Conservation (phyloP, 2,797 vertebrate species). For the Meda fulgida region DNA sequence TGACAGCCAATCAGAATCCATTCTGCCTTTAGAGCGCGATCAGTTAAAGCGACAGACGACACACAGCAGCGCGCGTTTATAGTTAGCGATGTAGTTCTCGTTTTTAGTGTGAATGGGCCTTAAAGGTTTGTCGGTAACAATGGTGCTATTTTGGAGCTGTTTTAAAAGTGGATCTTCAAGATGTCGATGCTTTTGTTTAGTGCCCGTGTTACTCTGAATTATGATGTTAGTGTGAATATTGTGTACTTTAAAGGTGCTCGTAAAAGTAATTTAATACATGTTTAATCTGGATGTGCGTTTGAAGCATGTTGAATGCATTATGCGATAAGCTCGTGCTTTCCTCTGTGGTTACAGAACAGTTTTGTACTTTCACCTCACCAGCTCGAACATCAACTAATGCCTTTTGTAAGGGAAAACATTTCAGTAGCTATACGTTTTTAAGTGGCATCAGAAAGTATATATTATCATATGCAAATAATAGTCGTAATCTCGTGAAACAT, state of each 20-base stretch:
- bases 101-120: not conserved
- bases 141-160: conserved; percentile 39
- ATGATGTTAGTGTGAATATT: conserved; percentile 1
- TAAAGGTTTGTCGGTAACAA: not conserved
- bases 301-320: not conserved
- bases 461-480: not conserved
- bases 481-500: not conserved
- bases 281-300: not conserved
- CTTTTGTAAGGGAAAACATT: conserved; percentile 31
- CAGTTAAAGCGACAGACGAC: not conserved
- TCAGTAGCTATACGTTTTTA: not conserved
- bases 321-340: not conserved
- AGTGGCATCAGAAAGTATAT: not conserved
- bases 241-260: conserved; percentile 36
- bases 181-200: not conserved
- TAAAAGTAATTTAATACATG: not conserved
- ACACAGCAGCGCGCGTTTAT: not conserved
- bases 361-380: conserved; percentile 7
- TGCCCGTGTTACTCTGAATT: conserved; percentile 13
- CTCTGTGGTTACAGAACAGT: conserved; percentile 25
- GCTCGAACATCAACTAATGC: not conserved
- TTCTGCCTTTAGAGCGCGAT: not conserved
- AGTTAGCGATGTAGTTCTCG: not conserved
- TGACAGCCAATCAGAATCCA: not conserved
- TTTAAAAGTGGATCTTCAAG: not conserved